Percentiles rank a stretch among this genome's conserved stretches.
Evolutionary conservation across 2,113 vertebrate genomes (phyloP).

Genomic region (Thunnus thynnus): DNA sequence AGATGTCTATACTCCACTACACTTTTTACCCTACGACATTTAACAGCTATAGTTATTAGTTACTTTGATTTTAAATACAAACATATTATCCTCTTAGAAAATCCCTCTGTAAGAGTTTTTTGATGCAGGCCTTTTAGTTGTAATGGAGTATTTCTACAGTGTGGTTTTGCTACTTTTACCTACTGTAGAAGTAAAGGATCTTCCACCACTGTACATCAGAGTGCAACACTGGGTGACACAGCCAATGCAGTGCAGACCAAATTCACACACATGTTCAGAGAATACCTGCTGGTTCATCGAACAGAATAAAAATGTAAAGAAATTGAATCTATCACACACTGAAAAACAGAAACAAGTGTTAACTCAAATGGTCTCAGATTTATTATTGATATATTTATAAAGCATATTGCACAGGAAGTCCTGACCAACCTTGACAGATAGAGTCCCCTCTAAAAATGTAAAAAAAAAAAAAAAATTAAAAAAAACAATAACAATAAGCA

Average conservation of each 20-base stretch:
- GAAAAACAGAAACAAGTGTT: background rate
- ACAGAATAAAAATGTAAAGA: background rate
- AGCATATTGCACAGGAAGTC: slow-evolving; percentile 83
- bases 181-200: too few species aligned
- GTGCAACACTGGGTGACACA: too few species aligned
- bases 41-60: too few species aligned
- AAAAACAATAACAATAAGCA: slow-evolving; percentile 22
- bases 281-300: too few species aligned
- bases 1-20: too few species aligned
- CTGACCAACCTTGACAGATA: slow-evolving; percentile 58
- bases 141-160: too few species aligned
- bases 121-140: too few species aligned
- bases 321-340: background rate
- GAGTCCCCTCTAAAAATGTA: slow-evolving; percentile 39
- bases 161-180: too few species aligned
- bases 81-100: too few species aligned
- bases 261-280: background rate
- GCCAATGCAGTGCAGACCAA: background rate
- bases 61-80: too few species aligned
- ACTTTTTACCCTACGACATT: too few species aligned
- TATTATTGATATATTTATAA: slow-evolving; percentile 76
- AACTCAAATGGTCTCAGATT: slow-evolving; percentile 62
- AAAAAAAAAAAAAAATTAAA: slow-evolving; percentile 38
- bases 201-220: background rate
- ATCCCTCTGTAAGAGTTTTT: too few species aligned